These are phyloP conservation scores for Gouania willdenowi DNA, from an alignment of 2,797 vertebrate species.

Conservation along the genomic window DNA sequence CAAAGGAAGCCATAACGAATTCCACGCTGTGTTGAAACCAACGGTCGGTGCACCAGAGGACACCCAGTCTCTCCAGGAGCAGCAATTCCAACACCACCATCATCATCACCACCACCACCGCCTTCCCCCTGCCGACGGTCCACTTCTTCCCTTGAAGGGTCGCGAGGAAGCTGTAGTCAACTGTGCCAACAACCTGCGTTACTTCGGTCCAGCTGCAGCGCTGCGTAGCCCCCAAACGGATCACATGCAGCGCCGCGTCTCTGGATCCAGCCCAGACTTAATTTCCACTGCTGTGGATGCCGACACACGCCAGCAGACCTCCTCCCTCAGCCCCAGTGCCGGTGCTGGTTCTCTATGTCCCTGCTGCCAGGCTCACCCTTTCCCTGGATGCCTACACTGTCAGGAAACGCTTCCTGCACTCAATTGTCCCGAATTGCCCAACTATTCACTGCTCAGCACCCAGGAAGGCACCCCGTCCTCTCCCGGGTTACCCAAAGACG, in stretches of 20 bases:
- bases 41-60: constrained; percentile 67
- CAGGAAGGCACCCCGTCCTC: constrained; percentile 57
- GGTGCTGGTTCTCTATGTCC: constrained; percentile 70
- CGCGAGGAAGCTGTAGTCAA: constrained; percentile 85
- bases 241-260: constrained; percentile 84
- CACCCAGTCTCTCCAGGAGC: constrained; percentile 69
- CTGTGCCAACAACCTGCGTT: constrained; percentile 92
- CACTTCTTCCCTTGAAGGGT: constrained; percentile 68
- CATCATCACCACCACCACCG: constrained; percentile 41
- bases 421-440: constrained; percentile 68
- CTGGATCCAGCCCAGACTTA: constrained; percentile 89
- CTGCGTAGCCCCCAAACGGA: constrained; percentile 93
- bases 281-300: constrained; percentile 86
- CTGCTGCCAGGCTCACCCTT: constrained; percentile 81
- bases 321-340: constrained; percentile 57
- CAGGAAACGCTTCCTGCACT: constrained; percentile 58
- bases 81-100: constrained; percentile 40
- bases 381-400: constrained; percentile 82
- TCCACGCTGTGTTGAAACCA: constrained; percentile 81
- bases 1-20: constrained; percentile 93
- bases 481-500: constrained; percentile 33
- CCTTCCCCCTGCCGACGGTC: constrained; percentile 48
- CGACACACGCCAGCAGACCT: constrained; percentile 71
- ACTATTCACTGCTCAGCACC: constrained; percentile 62
- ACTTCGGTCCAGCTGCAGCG: constrained; percentile 92